Base-by-base conservation (phyloP, 2,113 vertebrate species). In the Silurus glanis region DNA sequence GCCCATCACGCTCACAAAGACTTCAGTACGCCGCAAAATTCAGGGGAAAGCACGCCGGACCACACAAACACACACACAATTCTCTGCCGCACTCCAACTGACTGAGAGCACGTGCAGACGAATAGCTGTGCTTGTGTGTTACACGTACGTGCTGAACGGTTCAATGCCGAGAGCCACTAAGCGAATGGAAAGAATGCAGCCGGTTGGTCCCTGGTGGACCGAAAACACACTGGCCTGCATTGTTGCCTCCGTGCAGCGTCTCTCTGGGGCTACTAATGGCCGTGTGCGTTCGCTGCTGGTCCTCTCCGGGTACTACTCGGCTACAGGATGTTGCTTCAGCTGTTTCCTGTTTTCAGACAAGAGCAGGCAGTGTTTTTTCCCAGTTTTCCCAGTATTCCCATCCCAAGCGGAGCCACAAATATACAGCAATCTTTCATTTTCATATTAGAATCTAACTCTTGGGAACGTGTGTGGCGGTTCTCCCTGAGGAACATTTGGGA, bases 291-390 rank as follows among this genome's bases (percentile, higher is more conserved):
- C 25, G n/a, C 85, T 25, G 72, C 62, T 25, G 23, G 28, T 78
- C 83, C 72, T 85, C 71, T 89, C 90, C 86, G 58, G 83, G 85
- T 58, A 47, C 80, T 59, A 51, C 76, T 84, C 69, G 47, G n/a
- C 17, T 88, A 85, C 91, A 94, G 94, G 94, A 95, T 95, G 94
- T 94, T 94, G 91, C 90, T 90, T 88, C 93, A 94, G 94, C 94
- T 95, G 94, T 90, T 94, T 94, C 94, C 94, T 94, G 93, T 94
- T 94, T 93, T 92, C 64, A 8, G 76, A 83, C 74, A 56, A 56
- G 66, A 79, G 53, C 51, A 53, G 58, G 56, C n/a, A 14, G n/a
- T 6, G 59, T 82, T 89, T 78, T 47, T 23, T 37, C 47, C 90
- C 87, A 84, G n/a, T n/a, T 79, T 12, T 89, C 86, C 91, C 49